A percentile compares a stretch with the other conserved stretches of the same genome.
Evolutionary conservation across 1,140 invertebrate species (phyloP).

Genomic region (Propsilocerus akamusi): DNA sequence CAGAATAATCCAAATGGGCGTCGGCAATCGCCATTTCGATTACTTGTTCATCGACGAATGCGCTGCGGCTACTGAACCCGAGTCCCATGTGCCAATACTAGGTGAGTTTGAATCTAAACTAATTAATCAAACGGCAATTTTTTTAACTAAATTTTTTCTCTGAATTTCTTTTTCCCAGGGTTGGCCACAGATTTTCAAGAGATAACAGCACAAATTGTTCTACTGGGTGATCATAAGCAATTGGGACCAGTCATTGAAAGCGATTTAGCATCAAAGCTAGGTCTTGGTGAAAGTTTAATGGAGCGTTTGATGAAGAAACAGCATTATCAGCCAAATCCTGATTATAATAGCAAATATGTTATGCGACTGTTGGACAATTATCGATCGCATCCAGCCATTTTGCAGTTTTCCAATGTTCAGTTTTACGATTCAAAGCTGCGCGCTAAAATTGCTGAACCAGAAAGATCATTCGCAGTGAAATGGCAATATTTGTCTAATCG

Average conservation of each 20-base stretch:
- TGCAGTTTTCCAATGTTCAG: slow-evolving; percentile 36
- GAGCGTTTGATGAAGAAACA: slow-evolving; percentile 33
- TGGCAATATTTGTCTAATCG: slow-evolving; percentile 24
- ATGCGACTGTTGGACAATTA: slow-evolving; percentile 47
- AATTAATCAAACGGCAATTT: no score
- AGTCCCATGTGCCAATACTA: slow-evolving; percentile 43
- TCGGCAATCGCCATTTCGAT: slow-evolving; percentile 45
- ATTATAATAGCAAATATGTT: slow-evolving; percentile 35
- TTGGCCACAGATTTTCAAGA: slow-evolving; percentile 19
- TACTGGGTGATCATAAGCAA: slow-evolving; percentile 72
- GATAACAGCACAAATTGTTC: slow-evolving; percentile 32
- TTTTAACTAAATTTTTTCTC: no score
- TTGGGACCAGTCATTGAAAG: slow-evolving; percentile 55
- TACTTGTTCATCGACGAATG: no score
- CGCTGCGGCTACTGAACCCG: slow-evolving; percentile 63
- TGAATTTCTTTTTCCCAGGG: no score
- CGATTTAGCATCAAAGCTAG: slow-evolving; percentile 25
- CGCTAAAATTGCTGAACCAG: no score
- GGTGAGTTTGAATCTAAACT: no score
- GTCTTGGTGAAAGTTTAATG: slow-evolving; percentile 32
- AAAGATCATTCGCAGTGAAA: no score
- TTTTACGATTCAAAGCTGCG: slow-evolving; percentile 41
- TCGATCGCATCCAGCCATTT: slow-evolving; percentile 37
- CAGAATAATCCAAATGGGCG: slow-evolving; percentile 40
- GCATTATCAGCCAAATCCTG: slow-evolving; percentile 26